These are phyloP conservation scores for Galerucella calmariensis DNA, from an alignment of 2,888 invertebrate species.

Conservation along the genomic window DNA sequence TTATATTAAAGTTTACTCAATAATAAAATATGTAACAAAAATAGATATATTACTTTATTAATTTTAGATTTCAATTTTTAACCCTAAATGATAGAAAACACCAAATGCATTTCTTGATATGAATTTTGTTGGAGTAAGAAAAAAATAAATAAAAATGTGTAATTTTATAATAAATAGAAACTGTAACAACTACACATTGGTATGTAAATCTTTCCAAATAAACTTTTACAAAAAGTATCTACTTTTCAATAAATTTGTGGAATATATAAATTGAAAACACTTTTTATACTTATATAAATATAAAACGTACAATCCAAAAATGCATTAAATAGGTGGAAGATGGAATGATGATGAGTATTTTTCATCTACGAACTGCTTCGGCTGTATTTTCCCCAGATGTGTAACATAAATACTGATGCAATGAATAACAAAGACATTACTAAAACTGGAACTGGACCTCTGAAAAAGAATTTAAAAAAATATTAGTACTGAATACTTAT, in stretches of 20 bases:
- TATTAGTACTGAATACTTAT: neutral
- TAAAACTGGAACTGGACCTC: slow-evolving; percentile 98
- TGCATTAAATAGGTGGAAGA: slow-evolving; percentile 57
- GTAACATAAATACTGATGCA: slow-evolving; percentile 99
- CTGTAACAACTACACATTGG: neutral
- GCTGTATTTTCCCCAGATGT: slow-evolving; percentile 99
- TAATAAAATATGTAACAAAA: neutral
- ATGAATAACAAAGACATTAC: slow-evolving; percentile 99
- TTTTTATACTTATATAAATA: slow-evolving; percentile 48
- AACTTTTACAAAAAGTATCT: slow-evolving; percentile 19
- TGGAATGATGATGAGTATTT: slow-evolving; percentile 55
- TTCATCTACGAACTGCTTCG: slow-evolving; percentile 62
- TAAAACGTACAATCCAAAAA: slow-evolving; percentile 55
- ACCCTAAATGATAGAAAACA: neutral
- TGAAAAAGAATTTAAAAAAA: slow-evolving; percentile 67
- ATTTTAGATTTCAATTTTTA: neutral
- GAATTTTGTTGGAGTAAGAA: neutral
- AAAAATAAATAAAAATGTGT: neutral
- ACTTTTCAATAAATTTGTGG: slow-evolving; percentile 38
- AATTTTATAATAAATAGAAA: slow-evolving; percentile 4
- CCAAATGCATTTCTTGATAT: neutral
- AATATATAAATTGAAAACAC: slow-evolving; percentile 45
- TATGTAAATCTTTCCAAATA: neutral
- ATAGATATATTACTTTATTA: slow-evolving; percentile 5
- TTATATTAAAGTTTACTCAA: neutral